A percentile compares a stretch with the other conserved stretches of the same genome.
phyloP scores from a whole-genome alignment of 2,113 vertebrate genomes.

The Cheilinus undulatus region DNA sequence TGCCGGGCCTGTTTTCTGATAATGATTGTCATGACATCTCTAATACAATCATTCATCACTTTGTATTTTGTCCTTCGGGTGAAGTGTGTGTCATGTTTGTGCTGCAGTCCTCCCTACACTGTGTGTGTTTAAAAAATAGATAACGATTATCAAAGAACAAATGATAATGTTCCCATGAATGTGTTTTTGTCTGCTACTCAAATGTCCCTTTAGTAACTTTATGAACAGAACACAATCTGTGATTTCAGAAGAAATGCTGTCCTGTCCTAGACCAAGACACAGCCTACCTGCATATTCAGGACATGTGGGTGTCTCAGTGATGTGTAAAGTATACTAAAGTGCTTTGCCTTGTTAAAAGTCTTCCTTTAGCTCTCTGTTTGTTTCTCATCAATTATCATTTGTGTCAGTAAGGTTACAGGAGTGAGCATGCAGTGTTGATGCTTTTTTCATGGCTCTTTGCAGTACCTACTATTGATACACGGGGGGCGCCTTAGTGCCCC shows the following conservation, averaged over 20 bases:
- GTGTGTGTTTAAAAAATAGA: slow-evolving; percentile 4
- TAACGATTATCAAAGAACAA: background rate
- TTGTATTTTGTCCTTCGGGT: slow-evolving; percentile 2
- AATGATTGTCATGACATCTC: slow-evolving; percentile 18
- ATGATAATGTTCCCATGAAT: background rate
- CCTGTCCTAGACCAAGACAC: no score
- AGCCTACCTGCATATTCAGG: no score
- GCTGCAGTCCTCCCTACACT: background rate
- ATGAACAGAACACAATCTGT: background rate
- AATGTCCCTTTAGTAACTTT: background rate
- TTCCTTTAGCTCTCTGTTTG: background rate
- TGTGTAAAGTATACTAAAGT: background rate
- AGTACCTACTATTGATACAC: slow-evolving; percentile 10
- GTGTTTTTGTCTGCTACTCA: background rate
- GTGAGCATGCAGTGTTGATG: background rate
- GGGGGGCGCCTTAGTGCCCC: slow-evolving; percentile 9
- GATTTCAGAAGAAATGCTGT: background rate
- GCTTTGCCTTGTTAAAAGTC: no score
- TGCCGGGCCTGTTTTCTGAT: slow-evolving; percentile 22
- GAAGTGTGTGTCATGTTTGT: slow-evolving; percentile 15
- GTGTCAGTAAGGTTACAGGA: slow-evolving; percentile 1
- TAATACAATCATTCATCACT: slow-evolving; percentile 34
- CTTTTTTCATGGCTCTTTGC: background rate
- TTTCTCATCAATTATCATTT: background rate
- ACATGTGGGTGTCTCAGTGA: no score